These are phyloP conservation scores for Celastrina argiolus DNA, from an alignment of 2,888 invertebrate genomes.

Conservation along the genomic window DNA sequence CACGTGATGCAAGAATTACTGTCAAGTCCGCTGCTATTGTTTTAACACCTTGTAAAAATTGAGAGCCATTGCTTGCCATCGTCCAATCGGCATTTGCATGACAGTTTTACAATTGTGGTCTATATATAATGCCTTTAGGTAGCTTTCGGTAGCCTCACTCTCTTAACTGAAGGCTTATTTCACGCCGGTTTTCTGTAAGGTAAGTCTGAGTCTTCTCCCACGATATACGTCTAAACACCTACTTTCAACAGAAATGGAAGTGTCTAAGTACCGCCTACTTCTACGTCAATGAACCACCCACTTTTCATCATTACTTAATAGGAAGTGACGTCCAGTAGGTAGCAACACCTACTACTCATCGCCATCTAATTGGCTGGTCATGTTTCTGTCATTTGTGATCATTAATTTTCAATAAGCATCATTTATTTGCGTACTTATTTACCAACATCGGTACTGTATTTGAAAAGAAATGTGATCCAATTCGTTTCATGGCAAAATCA, in stretches of 20 bases:
- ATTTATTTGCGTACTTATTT: background rate
- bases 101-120: too few relatives aligned
- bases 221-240: background rate
- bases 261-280: background rate
- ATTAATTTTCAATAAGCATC: background rate
- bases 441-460: background rate
- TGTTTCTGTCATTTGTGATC: conserved; percentile 1
- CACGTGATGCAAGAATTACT: too few relatives aligned
- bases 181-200: background rate
- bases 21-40: too few relatives aligned
- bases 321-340: background rate
- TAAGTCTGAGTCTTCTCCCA: background rate
- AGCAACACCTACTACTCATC: background rate
- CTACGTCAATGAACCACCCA: background rate
- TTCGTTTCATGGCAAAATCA: conserved; percentile 2
- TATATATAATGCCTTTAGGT: too few relatives aligned
- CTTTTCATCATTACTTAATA: background rate
- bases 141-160: too few relatives aligned
- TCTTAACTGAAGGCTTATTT: background rate
- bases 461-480: background rate
- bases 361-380: background rate
- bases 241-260: conserved; percentile 1
- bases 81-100: too few relatives aligned
- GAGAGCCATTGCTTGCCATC: too few relatives aligned
- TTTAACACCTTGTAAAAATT: too few relatives aligned